Percentiles rank a stretch among this genome's conserved stretches.
These are phyloP conservation scores for Pachypanchax playfairii DNA, from an alignment of 2,113 vertebrate genomes.

Conservation along the genomic window DNA sequence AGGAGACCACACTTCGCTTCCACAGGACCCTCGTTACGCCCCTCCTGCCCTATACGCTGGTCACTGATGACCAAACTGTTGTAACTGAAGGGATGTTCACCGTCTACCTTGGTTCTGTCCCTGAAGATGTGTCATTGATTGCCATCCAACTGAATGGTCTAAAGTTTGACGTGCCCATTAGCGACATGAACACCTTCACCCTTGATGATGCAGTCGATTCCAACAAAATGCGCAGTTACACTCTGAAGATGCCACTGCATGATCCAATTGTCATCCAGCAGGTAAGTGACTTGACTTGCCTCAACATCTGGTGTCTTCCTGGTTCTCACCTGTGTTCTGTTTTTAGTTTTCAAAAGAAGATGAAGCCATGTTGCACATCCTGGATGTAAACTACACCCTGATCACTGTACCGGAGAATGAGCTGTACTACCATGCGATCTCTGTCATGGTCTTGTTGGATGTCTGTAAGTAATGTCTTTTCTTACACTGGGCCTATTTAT, in stretches of 20 bases:
- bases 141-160: conserved; percentile 57
- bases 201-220: conserved; percentile 27
- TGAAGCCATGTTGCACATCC: conserved; percentile 23
- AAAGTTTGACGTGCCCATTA: neutral
- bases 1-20: conserved; percentile 33
- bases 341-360: conserved; percentile 50
- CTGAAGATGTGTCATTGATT: conserved; percentile 54
- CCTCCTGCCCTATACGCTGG: conserved; percentile 15
- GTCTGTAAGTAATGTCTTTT: conserved; percentile 57
- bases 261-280: conserved; percentile 37
- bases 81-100: conserved; percentile 47
- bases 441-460: conserved; percentile 21
- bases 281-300: conserved; percentile 21
- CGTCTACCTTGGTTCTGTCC: conserved; percentile 56
- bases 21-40: conserved; percentile 50
- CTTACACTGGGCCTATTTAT: no score
- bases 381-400: conserved; percentile 69
- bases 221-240: conserved; percentile 54
- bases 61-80: conserved; percentile 40
- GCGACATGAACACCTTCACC: neutral
- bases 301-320: neutral
- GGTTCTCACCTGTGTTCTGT: neutral
- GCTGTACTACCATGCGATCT: conserved; percentile 18
- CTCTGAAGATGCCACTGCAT: conserved; percentile 61
- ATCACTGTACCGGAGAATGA: conserved; percentile 40